Conservation (phyloP, 1,140 invertebrate genomes). For the Aphelenchoides besseyi region DNA sequence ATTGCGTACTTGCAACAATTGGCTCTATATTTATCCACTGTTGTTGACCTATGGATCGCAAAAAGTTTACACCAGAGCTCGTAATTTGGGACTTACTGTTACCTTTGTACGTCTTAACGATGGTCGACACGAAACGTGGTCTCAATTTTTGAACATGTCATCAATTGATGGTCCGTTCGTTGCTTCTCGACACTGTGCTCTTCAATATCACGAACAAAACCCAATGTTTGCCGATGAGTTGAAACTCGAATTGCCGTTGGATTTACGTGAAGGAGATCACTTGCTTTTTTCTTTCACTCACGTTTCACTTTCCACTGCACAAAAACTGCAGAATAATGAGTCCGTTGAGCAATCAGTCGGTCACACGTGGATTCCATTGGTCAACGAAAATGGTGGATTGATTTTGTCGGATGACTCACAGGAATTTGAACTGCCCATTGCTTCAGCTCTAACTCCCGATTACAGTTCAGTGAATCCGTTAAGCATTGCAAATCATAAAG, state of each 20-base stretch:
- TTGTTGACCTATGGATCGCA: slow-evolving; percentile 36
- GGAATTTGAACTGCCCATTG: slow-evolving; percentile 46
- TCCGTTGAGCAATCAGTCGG: slow-evolving; percentile 41
- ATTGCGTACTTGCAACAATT: slow-evolving; percentile 25
- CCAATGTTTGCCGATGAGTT: slow-evolving; percentile 43
- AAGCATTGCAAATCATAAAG: background rate
- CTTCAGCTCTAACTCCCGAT: slow-evolving; percentile 30
- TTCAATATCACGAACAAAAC: slow-evolving; percentile 49
- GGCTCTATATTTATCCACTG: slow-evolving; percentile 49
- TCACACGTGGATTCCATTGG: slow-evolving; percentile 46
- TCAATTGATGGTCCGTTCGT: slow-evolving; percentile 36
- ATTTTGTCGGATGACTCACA: slow-evolving; percentile 33
- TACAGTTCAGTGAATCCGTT: slow-evolving; percentile 29
- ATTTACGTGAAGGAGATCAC: slow-evolving; percentile 36
- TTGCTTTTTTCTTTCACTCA: slow-evolving; percentile 44
- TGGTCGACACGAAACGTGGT: background rate
- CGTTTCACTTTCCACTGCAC: slow-evolving; percentile 41
- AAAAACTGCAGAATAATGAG: slow-evolving; percentile 15
- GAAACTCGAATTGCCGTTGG: slow-evolving; percentile 37
- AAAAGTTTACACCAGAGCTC: slow-evolving; percentile 40
- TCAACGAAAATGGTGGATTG: background rate
- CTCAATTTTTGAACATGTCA: slow-evolving; percentile 30
- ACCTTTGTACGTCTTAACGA: slow-evolving; percentile 22
- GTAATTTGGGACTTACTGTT: slow-evolving; percentile 46
- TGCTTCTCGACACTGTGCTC: slow-evolving; percentile 24